These are phyloP conservation scores for Philereme transversata DNA, from an alignment of 2,888 invertebrate genomes.

Conservation along the genomic window DNA sequence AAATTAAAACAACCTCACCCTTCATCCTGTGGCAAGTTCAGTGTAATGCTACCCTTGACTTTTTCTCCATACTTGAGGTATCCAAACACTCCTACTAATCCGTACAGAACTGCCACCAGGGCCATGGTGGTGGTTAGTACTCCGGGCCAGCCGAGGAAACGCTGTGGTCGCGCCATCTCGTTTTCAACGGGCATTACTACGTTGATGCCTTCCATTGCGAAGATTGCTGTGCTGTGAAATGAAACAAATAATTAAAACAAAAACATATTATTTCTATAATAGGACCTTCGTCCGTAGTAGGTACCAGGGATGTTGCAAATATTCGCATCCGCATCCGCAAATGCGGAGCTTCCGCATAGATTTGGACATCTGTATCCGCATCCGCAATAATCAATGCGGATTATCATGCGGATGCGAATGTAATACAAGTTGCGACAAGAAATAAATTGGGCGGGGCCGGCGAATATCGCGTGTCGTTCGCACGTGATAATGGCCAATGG, in stretches of 20 bases:
- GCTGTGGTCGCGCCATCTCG: slow-evolving; percentile 91
- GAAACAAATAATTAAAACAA: background rate
- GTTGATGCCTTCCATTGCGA: slow-evolving; percentile 98
- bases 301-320: too few relatives aligned
- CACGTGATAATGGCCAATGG: too few relatives aligned
- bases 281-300: too few relatives aligned
- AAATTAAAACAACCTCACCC: slow-evolving; percentile 75
- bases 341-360: too few relatives aligned
- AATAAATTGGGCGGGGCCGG: too few relatives aligned
- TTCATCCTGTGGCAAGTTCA: slow-evolving; percentile 89
- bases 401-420: too few relatives aligned
- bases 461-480: too few relatives aligned
- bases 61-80: slow-evolving; percentile 91
- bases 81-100: slow-evolving; percentile 93
- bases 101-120: slow-evolving; percentile 90
- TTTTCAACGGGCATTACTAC: slow-evolving; percentile 97
- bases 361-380: too few relatives aligned
- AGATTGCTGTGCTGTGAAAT: slow-evolving; percentile 92
- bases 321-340: too few relatives aligned
- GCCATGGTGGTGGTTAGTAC: slow-evolving; percentile 94
- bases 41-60: slow-evolving; percentile 89
- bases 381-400: too few relatives aligned
- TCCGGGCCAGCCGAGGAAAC: slow-evolving; percentile 91
- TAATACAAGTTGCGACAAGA: too few relatives aligned
- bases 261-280: too few relatives aligned